These are phyloP conservation scores for Ficedula albicollis DNA, from an alignment of 2,797 vertebrate species.

Conservation along the genomic window DNA sequence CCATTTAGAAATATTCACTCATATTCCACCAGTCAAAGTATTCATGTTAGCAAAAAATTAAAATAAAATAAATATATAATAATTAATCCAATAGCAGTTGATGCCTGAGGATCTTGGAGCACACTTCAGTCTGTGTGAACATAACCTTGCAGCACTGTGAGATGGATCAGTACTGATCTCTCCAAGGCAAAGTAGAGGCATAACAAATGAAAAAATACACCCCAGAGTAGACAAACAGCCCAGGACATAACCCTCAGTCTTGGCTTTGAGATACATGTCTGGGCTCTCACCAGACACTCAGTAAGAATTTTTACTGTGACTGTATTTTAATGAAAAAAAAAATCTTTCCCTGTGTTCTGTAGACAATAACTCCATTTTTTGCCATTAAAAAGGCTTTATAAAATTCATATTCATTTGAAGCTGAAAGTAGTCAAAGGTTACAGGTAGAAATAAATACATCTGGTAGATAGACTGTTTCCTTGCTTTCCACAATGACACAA, in stretches of 20 bases:
- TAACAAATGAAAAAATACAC: neutral
- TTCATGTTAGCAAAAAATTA: neutral
- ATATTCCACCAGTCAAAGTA: neutral
- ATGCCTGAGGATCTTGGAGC: neutral
- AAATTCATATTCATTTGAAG: neutral
- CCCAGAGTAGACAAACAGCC: neutral
- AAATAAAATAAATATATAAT: neutral
- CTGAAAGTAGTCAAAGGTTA: neutral
- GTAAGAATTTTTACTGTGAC: neutral
- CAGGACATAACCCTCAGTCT: neutral
- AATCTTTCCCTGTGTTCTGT: neutral
- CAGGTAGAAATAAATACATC: neutral
- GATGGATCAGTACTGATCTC: neutral
- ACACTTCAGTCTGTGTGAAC: neutral
- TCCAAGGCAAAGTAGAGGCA: neutral
- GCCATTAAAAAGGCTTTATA: neutral
- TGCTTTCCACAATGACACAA: neutral
- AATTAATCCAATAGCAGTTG: neutral
- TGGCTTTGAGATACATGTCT: neutral
- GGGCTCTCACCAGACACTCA: neutral
- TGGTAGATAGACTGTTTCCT: neutral
- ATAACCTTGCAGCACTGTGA: neutral
- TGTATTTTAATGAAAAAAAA: neutral
- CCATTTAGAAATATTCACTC: neutral
- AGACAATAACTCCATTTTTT: neutral